Percentiles rank a stretch among this genome's conserved stretches.
Evolutionary conservation across 2,888 invertebrate species (phyloP).

Genomic region (Phytoseiulus persimilis): DNA sequence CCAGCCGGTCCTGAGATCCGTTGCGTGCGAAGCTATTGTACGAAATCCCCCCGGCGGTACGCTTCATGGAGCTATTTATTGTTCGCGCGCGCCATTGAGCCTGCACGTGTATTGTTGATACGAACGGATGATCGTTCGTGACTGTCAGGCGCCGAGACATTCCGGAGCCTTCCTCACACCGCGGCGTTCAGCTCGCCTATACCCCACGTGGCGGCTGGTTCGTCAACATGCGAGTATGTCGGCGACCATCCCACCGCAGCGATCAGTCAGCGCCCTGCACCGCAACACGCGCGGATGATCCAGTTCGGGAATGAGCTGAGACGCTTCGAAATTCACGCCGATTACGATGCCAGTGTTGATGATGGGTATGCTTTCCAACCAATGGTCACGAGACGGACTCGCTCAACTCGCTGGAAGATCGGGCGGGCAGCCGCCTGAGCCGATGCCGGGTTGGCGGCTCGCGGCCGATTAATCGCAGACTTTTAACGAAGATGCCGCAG

Average conservation of each 20-base stretch:
- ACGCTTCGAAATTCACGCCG: neutral
- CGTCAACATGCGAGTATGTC: neutral
- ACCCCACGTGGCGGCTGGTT: neutral
- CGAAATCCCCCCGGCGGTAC: neutral
- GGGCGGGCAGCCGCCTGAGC: too few species aligned
- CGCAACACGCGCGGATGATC: neutral
- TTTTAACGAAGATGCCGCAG: too few species aligned
- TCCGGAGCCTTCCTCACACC: neutral
- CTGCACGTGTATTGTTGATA: neutral
- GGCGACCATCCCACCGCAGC: neutral
- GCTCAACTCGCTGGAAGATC: neutral
- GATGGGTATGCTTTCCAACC: neutral
- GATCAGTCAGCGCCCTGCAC: too few species aligned
- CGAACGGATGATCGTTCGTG: neutral
- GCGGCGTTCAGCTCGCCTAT: neutral
- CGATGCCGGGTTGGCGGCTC: too few species aligned
- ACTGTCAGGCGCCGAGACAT: neutral
- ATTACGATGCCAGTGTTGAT: neutral
- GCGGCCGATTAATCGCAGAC: too few species aligned
- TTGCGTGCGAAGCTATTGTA: too few species aligned
- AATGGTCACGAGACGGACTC: neutral
- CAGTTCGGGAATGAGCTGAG: neutral
- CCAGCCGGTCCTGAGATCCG: too few species aligned
- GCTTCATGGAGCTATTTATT: neutral
- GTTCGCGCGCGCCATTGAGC: neutral